These are phyloP conservation scores for Sweltsa coloradensis DNA, from an alignment of 1,140 invertebrate genomes.

Conservation along the genomic window DNA sequence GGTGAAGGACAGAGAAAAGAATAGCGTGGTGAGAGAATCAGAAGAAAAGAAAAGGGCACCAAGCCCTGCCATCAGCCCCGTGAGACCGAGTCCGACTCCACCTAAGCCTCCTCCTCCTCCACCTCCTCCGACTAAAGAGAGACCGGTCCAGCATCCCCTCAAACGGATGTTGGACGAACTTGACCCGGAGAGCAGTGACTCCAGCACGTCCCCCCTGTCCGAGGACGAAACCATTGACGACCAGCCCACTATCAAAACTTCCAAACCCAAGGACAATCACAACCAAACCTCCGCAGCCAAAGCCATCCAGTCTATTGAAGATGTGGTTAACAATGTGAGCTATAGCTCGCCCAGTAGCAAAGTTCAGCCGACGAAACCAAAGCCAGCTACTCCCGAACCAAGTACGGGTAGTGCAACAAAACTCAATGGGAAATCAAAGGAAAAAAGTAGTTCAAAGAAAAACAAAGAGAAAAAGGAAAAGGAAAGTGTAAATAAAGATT, in stretches of 20 bases:
- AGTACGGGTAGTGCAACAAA: conserved; percentile 15
- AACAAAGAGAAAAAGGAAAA: conserved; percentile 20
- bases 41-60: conserved; percentile 19
- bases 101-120: conserved; percentile 30
- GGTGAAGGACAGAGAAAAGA: conserved; percentile 32
- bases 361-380: neutral
- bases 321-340: too few relatives aligned
- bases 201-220: conserved; percentile 9
- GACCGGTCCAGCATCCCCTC: conserved; percentile 15
- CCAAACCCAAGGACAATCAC: neutral
- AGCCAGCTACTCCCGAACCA: conserved; percentile 2
- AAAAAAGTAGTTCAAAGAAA: conserved; percentile 10
- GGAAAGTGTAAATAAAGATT: conserved; percentile 3
- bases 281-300: neutral
- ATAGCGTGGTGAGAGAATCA: conserved; percentile 35
- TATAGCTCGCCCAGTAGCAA: too few relatives aligned
- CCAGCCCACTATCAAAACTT: neutral
- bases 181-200: conserved; percentile 12
- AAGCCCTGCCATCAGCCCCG: conserved; percentile 25
- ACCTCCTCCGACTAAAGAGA: conserved; percentile 7
- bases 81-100: conserved; percentile 28
- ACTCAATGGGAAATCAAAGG: conserved; percentile 16
- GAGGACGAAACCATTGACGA: conserved; percentile 12
- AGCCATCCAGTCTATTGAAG: too few relatives aligned
- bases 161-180: conserved; percentile 12